A percentile compares a stretch with the other conserved stretches of the same genome.
Conservation (phyloP, 2,888 invertebrate genomes). For the Papilio demoleus region DNA sequence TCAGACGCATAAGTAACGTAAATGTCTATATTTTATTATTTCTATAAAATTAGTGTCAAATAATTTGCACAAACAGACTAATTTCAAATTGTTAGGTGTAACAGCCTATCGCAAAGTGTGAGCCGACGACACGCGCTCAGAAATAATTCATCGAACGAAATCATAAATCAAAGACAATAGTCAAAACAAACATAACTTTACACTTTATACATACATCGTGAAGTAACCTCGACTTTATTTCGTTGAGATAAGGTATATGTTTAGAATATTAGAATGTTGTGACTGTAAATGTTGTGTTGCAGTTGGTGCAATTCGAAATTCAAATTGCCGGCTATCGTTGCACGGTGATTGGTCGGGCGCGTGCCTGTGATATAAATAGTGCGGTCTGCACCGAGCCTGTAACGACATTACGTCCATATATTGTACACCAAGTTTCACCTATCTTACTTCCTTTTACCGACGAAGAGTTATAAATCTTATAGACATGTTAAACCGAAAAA, state of each 20-base stretch:
- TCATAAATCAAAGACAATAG: slow-evolving; percentile 79
- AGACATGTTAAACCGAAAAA: background rate
- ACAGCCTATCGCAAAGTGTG: slow-evolving; percentile 63
- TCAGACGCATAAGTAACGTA: too few species aligned
- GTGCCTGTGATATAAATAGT: slow-evolving; percentile 79
- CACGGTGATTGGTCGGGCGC: slow-evolving; percentile 79
- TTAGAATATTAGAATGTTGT: slow-evolving; percentile 43
- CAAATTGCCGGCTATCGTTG: slow-evolving; percentile 76
- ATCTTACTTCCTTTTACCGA: background rate
- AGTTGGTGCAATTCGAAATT: slow-evolving; percentile 71
- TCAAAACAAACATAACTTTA: slow-evolving; percentile 51
- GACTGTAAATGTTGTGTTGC: slow-evolving; percentile 55
- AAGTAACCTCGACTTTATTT: slow-evolving; percentile 42
- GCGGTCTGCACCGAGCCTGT: slow-evolving; percentile 68
- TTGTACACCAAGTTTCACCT: slow-evolving; percentile 18
- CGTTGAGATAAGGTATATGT: slow-evolving; percentile 39
- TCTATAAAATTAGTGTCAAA: too few species aligned
- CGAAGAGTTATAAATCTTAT: background rate
- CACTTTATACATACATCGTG: background rate
- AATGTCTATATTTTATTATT: too few species aligned
- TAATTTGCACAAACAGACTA: slow-evolving; percentile 42
- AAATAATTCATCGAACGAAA: slow-evolving; percentile 80
- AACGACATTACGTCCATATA: slow-evolving; percentile 56
- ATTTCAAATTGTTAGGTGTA: slow-evolving; percentile 30
- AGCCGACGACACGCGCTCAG: slow-evolving; percentile 66